These are phyloP conservation scores for Xenus cinereus DNA, from an alignment of 2,113 vertebrate species.

Conservation along the genomic window DNA sequence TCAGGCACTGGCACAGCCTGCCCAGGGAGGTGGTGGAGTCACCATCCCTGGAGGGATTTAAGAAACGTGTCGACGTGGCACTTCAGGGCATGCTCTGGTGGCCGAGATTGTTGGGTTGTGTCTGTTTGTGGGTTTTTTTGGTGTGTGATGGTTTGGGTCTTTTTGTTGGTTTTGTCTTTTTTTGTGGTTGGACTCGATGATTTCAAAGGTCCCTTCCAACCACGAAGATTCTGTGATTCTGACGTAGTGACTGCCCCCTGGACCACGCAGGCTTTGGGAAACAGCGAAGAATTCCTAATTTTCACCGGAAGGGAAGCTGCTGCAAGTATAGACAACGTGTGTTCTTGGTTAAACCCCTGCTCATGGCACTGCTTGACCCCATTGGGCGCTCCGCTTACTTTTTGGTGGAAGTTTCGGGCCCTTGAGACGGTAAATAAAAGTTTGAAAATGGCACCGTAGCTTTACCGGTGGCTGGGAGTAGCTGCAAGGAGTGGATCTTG, in stretches of 20 bases:
- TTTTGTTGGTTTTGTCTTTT: too few species aligned
- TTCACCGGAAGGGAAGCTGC: not conserved
- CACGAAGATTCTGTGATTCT: too few species aligned
- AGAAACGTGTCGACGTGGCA: too few species aligned
- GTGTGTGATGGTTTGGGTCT: too few species aligned
- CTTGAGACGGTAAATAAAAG: not conserved
- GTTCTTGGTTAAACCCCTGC: not conserved
- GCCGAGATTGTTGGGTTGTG: too few species aligned
- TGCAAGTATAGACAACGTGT: not conserved
- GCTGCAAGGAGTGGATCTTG: not conserved
- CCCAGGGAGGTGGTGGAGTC: too few species aligned
- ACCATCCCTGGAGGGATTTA: too few species aligned
- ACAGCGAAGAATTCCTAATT: not conserved
- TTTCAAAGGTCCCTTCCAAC: too few species aligned
- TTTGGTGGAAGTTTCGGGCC: not conserved
- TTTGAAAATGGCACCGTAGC: not conserved
- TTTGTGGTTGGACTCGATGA: too few species aligned
- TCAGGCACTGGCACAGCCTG: too few species aligned
- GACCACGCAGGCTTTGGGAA: not conserved
- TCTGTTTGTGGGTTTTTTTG: too few species aligned
- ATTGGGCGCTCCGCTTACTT: not conserved
- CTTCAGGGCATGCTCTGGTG: too few species aligned
- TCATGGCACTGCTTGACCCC: not conserved
- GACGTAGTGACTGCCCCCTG: not conserved
- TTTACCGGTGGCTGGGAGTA: not conserved